Conservation (phyloP, 2,113 vertebrate genomes). For the Oryzias celebensis region DNA sequence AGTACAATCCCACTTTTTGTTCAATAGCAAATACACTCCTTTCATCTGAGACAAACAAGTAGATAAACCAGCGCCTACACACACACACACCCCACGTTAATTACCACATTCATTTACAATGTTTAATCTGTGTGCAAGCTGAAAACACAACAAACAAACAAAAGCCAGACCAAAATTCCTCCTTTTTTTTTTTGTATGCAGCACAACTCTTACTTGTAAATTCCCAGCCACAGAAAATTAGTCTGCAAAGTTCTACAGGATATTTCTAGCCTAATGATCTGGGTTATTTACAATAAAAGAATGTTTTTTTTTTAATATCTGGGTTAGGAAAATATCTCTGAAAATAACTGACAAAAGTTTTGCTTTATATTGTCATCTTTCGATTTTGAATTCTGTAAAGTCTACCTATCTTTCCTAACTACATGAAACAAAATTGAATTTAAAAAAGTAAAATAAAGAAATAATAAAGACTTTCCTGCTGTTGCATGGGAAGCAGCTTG, state of each 20-base stretch:
- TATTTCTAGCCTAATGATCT: conserved; percentile 73
- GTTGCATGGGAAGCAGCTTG: too few relatives aligned
- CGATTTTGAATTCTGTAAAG: conserved; percentile 53
- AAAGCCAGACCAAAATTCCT: conserved; percentile 65
- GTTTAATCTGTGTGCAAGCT: conserved; percentile 71
- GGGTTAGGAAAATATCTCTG: conserved; percentile 48
- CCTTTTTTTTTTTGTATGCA: conserved; percentile 62
- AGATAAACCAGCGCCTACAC: conserved; percentile 67
- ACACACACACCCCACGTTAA: conserved; percentile 63
- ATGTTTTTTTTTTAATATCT: conserved; percentile 67
- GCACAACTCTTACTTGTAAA: conserved; percentile 59
- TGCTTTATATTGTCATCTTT: conserved; percentile 24
- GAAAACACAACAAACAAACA: conserved; percentile 77
- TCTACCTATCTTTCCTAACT: conserved; percentile 43
- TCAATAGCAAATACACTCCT: conserved; percentile 69
- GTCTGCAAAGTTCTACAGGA: conserved; percentile 48
- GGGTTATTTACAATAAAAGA: conserved; percentile 63
- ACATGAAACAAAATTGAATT: conserved; percentile 10
- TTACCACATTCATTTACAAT: conserved; percentile 76
- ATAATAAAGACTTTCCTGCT: too few relatives aligned
- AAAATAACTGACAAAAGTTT: conserved; percentile 39
- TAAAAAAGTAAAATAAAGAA: too few relatives aligned
- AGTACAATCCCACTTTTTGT: conserved; percentile 74
- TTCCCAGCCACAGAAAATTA: conserved; percentile 57
- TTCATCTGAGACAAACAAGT: conserved; percentile 79